These are phyloP conservation scores for Tonatia bakeri DNA, from an alignment of 2,113 vertebrate species.

Conservation along the genomic window DNA sequence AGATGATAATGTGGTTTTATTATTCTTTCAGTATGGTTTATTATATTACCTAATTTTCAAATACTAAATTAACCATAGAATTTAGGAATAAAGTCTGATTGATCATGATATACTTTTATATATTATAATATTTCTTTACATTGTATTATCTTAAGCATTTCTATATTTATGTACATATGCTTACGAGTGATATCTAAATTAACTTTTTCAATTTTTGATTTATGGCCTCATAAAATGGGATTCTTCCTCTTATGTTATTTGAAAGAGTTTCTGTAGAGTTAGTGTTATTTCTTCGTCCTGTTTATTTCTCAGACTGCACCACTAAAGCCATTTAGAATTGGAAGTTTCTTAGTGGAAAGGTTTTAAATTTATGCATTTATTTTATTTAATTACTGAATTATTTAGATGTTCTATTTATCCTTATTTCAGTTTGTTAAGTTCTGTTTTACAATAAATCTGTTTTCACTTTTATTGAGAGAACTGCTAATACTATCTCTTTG, in stretches of 20 bases:
- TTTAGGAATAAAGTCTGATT: not conserved
- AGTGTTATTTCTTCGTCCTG: not conserved
- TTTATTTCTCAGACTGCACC: not conserved
- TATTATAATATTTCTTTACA: not conserved
- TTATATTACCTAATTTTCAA: not conserved
- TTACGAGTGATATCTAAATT: not conserved
- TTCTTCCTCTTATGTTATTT: not conserved
- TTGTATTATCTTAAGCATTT: not conserved
- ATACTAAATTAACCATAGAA: not conserved
- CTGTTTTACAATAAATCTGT: not conserved
- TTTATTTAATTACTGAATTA: not conserved
- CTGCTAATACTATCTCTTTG: not conserved
- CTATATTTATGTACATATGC: not conserved
- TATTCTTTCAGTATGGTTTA: not conserved
- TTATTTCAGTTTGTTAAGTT: not conserved
- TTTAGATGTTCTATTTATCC: not conserved
- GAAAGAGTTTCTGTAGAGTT: not conserved
- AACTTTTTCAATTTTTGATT: not conserved
- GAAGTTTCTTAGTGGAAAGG: not conserved
- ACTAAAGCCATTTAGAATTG: not conserved
- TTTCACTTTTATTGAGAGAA: not conserved
- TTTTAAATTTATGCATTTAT: not conserved
- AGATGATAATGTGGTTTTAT: not conserved
- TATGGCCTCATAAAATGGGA: not conserved
- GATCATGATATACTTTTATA: not conserved